Conservation (phyloP, 2,113 vertebrate genomes). For the Collichthys lucidus region DNA sequence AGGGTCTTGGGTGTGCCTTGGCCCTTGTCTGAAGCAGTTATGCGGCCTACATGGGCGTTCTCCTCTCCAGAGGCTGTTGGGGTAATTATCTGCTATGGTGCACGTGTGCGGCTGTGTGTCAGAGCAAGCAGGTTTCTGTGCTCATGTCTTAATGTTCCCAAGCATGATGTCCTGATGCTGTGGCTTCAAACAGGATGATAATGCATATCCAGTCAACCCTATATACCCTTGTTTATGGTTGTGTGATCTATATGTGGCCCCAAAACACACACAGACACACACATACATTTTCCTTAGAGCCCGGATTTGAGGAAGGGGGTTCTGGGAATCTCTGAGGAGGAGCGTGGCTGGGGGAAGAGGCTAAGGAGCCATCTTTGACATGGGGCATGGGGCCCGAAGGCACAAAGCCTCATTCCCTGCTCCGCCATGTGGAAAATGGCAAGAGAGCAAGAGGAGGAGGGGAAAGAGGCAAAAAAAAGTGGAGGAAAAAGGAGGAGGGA, state of each 20-base stretch:
- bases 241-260: slow-evolving; percentile 41
- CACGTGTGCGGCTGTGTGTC: slow-evolving; percentile 69
- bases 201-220: slow-evolving; percentile 51
- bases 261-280: neutral
- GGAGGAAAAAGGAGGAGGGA: slow-evolving; percentile 69
- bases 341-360: slow-evolving; percentile 57
- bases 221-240: slow-evolving; percentile 30
- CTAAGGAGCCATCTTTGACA: slow-evolving; percentile 79
- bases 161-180: slow-evolving; percentile 17
- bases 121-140: slow-evolving; percentile 29
- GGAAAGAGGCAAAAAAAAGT: slow-evolving; percentile 66
- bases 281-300: slow-evolving; percentile 10
- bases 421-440: slow-evolving; percentile 86
- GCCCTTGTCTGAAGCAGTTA: slow-evolving; percentile 79
- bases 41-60: slow-evolving; percentile 74
- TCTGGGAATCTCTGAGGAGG: slow-evolving; percentile 56
- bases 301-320: slow-evolving; percentile 47
- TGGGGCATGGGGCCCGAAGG: slow-evolving; percentile 69
- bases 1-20: slow-evolving; percentile 68
- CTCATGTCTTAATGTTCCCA: slow-evolving; percentile 35
- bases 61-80: slow-evolving; percentile 74
- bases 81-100: slow-evolving; percentile 80
- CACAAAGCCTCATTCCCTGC: slow-evolving; percentile 85
- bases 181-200: slow-evolving; percentile 44
- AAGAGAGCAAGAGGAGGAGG: slow-evolving; percentile 72